These are phyloP conservation scores for Scyliorhinus canicula DNA, from an alignment of 2,797 vertebrate genomes.

Conservation along the genomic window DNA sequence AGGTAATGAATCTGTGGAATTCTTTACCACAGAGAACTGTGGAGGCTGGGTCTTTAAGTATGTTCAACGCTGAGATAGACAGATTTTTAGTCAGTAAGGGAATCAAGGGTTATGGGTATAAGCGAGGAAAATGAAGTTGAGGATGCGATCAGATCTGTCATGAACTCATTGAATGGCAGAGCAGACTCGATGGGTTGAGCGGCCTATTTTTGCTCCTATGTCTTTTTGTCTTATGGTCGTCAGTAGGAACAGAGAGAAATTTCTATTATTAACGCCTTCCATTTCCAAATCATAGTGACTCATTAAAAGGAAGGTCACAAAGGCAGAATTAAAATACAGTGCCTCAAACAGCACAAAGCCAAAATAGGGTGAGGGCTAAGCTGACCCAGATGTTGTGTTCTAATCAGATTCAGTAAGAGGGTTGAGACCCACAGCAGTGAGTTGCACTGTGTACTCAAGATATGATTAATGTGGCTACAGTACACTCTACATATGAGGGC, in stretches of 20 bases:
- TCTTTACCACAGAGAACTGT: too few relatives aligned
- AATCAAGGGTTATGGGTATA: too few relatives aligned
- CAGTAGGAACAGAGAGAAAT: background rate
- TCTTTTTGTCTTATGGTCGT: too few relatives aligned
- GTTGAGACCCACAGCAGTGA: background rate
- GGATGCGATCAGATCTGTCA: too few relatives aligned
- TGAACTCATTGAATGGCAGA: too few relatives aligned
- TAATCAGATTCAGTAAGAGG: slow-evolving; percentile 28
- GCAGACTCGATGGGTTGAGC: too few relatives aligned
- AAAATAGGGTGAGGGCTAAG: slow-evolving; percentile 29
- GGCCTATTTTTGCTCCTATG: too few relatives aligned
- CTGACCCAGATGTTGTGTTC: slow-evolving; percentile 5
- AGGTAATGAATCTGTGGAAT: too few relatives aligned
- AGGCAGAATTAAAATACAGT: background rate
- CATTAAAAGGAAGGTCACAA: background rate
- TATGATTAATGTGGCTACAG: slow-evolving; percentile 28
- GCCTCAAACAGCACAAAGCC: background rate
- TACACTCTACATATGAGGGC: background rate
- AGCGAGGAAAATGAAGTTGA: too few relatives aligned
- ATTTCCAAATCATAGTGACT: background rate
- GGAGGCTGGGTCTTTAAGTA: too few relatives aligned
- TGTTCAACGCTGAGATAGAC: too few relatives aligned
- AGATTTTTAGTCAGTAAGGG: too few relatives aligned
- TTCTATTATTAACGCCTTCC: background rate
- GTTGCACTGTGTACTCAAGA: background rate